Conservation (phyloP, 2,797 vertebrate species). For the Aselliscus stoliczkanus region DNA sequence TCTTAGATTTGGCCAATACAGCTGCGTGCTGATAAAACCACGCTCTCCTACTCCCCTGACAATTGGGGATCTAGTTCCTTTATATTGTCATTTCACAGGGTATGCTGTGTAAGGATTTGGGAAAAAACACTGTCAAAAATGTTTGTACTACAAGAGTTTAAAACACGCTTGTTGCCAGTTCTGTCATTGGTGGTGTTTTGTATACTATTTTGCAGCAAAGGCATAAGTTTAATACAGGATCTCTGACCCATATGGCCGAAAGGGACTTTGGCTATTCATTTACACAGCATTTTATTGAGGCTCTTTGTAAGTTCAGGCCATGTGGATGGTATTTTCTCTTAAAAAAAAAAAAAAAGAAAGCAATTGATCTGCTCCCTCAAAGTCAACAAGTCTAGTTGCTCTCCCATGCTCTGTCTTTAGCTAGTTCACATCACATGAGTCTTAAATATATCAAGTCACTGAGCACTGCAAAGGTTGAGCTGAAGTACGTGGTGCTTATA, state of each 20-base stretch:
- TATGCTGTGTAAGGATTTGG: background rate
- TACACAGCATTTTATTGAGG: background rate
- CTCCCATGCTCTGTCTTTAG: background rate
- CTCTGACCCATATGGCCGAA: background rate
- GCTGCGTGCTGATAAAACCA: background rate
- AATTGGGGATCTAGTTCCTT: background rate
- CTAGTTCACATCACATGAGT: background rate
- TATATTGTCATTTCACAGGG: background rate
- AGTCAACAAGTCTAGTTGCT: background rate
- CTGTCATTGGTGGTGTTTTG: background rate
- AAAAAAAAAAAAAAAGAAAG: slow-evolving; percentile 12
- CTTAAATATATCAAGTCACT: background rate
- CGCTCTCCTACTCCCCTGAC: background rate
- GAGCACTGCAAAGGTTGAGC: background rate
- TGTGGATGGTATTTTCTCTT: background rate
- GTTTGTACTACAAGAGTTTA: background rate
- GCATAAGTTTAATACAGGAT: background rate
- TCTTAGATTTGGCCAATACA: background rate
- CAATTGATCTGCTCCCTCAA: background rate
- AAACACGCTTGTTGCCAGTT: background rate
- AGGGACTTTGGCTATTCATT: background rate
- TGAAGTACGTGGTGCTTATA: background rate
- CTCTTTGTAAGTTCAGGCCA: background rate
- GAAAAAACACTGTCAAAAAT: background rate
- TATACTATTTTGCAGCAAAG: background rate